Percentiles rank a stretch among this genome's conserved stretches.
Evolutionary conservation across 2,888 invertebrate species (phyloP).

Genomic region (Muscina levida): DNA sequence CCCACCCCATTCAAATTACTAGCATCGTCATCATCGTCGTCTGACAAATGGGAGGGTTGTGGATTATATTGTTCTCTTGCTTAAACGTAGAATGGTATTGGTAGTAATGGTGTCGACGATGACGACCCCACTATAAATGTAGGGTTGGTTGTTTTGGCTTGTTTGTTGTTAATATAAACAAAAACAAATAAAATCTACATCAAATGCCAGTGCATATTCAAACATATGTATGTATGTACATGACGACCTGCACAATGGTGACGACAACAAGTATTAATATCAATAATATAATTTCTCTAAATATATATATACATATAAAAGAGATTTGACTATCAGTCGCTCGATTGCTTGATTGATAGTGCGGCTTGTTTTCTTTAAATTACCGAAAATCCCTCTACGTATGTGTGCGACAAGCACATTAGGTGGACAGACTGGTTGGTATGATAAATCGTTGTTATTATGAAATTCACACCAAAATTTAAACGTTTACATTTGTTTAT

Average conservation of each 20-base stretch:
- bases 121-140: too few relatives aligned
- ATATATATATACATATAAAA: background rate
- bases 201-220: background rate
- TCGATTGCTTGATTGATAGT: background rate
- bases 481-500: too few relatives aligned
- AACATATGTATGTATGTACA: too few relatives aligned
- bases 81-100: background rate
- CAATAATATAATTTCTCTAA: too few relatives aligned
- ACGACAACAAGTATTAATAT: too few relatives aligned
- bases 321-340: background rate
- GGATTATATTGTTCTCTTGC: background rate
- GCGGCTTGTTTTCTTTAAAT: background rate
- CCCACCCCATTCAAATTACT: too few relatives aligned
- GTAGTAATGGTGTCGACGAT: background rate
- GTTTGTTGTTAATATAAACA: slow-evolving; percentile 26
- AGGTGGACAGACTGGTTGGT: too few relatives aligned
- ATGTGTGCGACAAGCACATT: too few relatives aligned
- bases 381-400: too few relatives aligned
- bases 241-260: too few relatives aligned
- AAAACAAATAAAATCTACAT: slow-evolving; percentile 2
- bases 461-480: too few relatives aligned
- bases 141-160: background rate
- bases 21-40: background rate
- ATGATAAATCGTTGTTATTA: too few relatives aligned
- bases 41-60: background rate